Base-by-base conservation (phyloP, 2,888 invertebrate genomes). In the Harpalus rubripes region DNA sequence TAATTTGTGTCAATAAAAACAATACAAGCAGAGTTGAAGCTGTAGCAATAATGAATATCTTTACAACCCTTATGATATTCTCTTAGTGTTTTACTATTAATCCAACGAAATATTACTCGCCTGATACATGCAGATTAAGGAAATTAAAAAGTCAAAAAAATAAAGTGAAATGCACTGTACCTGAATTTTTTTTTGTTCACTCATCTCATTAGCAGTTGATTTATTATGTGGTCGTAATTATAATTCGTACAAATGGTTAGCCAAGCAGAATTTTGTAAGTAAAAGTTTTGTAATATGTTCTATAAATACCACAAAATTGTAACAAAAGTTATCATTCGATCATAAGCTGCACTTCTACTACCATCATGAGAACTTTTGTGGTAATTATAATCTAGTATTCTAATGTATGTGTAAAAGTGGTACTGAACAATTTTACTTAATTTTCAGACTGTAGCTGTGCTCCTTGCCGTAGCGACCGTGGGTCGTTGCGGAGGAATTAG, bases 401-500 rank as follows among this genome's bases (percentile, higher is more conserved):
- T 32, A 68, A 68, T 52, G 44, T 52, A 10, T 8, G 1, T 8
- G 5, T 52, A 52, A 8, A 12, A 8, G 44, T 10, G 10, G 10
- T 52, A 52, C 44, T 52, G 10, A 52, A 12, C 12, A 52, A 12
- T 8, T 44, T 52, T 18, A 10, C 52, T 44, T 10, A 12, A 65
- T 82, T 87, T 87, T 8, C 26, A 82, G 82, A 74, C 72, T 82
- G 72, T 41, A 72, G 82, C 82, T 74, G 72, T 82, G 82, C 72
- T 82, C 15, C 58, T 82, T 44, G 82, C 74, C 72, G 82, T 41
- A 72, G 82, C 74, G 59, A 82, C 82, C 16, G 32, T 82, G n/a
- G 82, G 72, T 59, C 72, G 39, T 59, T 82, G 82, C 63, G 87
- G 87, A 15, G 86, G 85, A 59, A 82, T 85, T 26, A 85, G 59